Base-by-base conservation (phyloP, 2,113 vertebrate genomes). In the Zosterops hypoxanthus region DNA sequence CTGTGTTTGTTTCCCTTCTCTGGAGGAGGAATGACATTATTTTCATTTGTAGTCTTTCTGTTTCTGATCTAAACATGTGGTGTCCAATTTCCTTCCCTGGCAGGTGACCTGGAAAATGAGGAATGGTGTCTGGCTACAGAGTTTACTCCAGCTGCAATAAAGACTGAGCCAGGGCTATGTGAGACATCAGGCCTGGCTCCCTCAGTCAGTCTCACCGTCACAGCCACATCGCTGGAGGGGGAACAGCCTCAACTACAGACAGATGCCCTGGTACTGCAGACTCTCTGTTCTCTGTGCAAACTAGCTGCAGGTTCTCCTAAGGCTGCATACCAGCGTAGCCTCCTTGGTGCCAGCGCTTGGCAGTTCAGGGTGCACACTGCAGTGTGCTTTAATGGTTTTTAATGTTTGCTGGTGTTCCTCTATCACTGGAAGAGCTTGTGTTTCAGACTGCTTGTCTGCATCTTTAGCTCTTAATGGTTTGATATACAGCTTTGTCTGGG, bases 91-190 rank as follows among this genome's bases (percentile, higher is more conserved):
- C 80, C 69, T 91, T 92, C 50, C 56, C 79, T 91, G 86, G 56
- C 86, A 98, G 98, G 98, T 73, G 99, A 99, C 63, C 98, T 98
- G 8, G 98, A 99, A 39, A 97, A 96, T 65, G 99, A 99, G 36
- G 97, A 99, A 56, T 99, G 99, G 99, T 98, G 98, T 84, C 98
- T 99, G 98, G 98, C 98, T 70, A 26, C 97, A 14, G 98, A 98
- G 71, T 92, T 98, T 33, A 96, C 97, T 87, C 94, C 98, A 94
- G 94, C 97, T 92, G 98, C 90, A 97, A 98, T 96, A 96, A 99
- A 98, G 97, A 99, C 99, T 33, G 99, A 99, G 89, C 97, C 98
- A 9, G 97, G 97, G 9, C 97, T 99, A 22, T 98, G 98, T 1
- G 99, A 98, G 88, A 96, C 97, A 2, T 97, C 99, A 3, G 97